Evolutionary conservation across 2,888 invertebrate species (phyloP).

Genomic region (Apamea crenata): DNA sequence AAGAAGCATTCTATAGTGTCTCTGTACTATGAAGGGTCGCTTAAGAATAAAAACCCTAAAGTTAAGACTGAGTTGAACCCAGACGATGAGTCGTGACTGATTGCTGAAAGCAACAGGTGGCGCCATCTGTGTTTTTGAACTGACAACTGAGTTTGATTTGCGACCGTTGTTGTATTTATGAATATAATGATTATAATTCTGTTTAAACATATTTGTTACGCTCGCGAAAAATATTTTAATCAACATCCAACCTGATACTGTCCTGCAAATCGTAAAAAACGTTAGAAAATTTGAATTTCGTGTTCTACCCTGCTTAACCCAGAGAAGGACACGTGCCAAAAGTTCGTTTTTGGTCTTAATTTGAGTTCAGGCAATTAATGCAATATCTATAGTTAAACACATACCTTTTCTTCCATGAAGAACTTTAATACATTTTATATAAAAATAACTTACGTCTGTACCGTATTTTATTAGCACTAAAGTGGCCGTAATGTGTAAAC

Average conservation of each 20-base stretch:
- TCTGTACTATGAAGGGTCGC: conserved; percentile 76
- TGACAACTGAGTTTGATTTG: neutral
- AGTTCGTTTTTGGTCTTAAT: neutral
- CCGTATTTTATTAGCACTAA: neutral
- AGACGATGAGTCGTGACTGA: conserved; percentile 73
- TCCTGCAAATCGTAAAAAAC: neutral
- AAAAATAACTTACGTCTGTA: neutral
- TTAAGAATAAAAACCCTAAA: conserved; percentile 71
- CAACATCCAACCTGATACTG: neutral
- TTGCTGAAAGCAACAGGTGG: conserved; percentile 11
- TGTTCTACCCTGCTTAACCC: too few species aligned
- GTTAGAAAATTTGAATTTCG: neutral
- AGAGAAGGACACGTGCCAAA: neutral
- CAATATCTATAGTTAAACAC: neutral
- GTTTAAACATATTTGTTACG: neutral
- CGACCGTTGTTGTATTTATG: neutral
- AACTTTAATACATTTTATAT: neutral
- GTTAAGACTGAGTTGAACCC: conserved; percentile 73
- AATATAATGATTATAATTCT: neutral
- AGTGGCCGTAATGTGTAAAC: conserved; percentile 15
- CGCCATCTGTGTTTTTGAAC: conserved; percentile 36
- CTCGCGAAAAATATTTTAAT: neutral
- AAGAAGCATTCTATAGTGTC: conserved; percentile 94
- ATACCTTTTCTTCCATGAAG: neutral
- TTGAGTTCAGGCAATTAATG: neutral